These are phyloP conservation scores for Scaptomyza montana DNA, from an alignment of 1,140 invertebrate species.

Conservation along the genomic window DNA sequence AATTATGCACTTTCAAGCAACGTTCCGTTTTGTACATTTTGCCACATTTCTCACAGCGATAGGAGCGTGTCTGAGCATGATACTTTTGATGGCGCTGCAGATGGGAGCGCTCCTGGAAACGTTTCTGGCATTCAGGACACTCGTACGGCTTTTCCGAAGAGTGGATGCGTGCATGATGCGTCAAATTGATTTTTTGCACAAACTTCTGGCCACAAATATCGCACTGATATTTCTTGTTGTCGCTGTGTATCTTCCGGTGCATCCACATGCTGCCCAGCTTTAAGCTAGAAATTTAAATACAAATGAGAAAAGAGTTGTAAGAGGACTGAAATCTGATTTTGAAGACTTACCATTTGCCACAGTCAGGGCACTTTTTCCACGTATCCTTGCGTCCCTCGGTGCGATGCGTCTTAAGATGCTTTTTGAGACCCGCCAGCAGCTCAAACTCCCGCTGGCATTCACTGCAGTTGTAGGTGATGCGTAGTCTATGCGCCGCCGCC, in stretches of 20 bases:
- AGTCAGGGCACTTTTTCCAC: slow-evolving; percentile 84
- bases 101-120: slow-evolving; percentile 85
- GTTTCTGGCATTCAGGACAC: slow-evolving; percentile 86
- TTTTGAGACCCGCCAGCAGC: slow-evolving; percentile 68
- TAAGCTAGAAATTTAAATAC: slow-evolving; percentile 68
- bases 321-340: background rate
- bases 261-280: slow-evolving; percentile 85
- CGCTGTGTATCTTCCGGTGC: slow-evolving; percentile 84
- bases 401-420: slow-evolving; percentile 79
- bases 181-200: slow-evolving; percentile 85
- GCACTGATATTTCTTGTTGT: slow-evolving; percentile 84
- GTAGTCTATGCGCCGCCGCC: slow-evolving; percentile 60
- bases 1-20: slow-evolving; percentile 84
- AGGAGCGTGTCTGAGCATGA: slow-evolving; percentile 84
- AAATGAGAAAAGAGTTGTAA: background rate
- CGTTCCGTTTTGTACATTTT: slow-evolving; percentile 85
- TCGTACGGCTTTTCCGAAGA: slow-evolving; percentile 86
- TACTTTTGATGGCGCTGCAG: slow-evolving; percentile 84
- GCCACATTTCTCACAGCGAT: slow-evolving; percentile 84
- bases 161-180: slow-evolving; percentile 85
- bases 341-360: slow-evolving; percentile 85
- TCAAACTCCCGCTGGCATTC: slow-evolving; percentile 79
- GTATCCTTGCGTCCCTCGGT: slow-evolving; percentile 73
- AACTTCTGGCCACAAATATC: slow-evolving; percentile 85
- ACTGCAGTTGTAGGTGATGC: slow-evolving; percentile 67